Conservation (phyloP, 2,113 vertebrate species). For the Hippocampus zosterae region DNA sequence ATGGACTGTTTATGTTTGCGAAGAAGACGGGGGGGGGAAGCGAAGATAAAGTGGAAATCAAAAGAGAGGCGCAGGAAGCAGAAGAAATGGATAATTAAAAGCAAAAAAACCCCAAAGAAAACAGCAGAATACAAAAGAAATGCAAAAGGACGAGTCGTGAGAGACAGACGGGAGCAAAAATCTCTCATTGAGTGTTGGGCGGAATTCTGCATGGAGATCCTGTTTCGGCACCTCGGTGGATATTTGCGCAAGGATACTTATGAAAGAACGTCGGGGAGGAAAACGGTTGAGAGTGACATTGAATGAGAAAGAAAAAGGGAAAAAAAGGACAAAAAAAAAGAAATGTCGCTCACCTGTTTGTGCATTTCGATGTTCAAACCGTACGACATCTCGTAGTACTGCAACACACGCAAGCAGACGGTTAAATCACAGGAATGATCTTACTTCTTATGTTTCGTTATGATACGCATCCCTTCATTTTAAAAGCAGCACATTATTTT, state of each 20-base stretch:
- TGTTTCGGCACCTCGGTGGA: not conserved
- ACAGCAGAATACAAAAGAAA: not conserved
- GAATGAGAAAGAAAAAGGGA: not conserved
- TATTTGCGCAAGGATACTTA: not conserved
- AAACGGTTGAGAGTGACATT: not conserved
- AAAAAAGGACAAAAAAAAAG: not conserved
- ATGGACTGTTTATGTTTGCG: conserved; percentile 68
- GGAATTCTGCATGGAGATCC: not conserved
- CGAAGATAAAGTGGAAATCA: conserved; percentile 2
- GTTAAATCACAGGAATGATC: no score
- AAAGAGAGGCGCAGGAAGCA: conserved; percentile 17
- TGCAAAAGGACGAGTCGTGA: not conserved
- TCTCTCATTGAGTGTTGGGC: not conserved
- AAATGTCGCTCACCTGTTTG: conserved; percentile 84
- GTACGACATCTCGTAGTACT: conserved; percentile 99
- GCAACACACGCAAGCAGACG: conserved; percentile 49
- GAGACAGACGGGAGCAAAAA: not conserved
- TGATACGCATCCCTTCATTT: no score
- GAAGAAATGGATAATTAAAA: conserved; percentile 25
- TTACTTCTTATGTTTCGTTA: no score
- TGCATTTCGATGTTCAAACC: conserved; percentile 80
- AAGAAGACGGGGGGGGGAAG: not conserved
- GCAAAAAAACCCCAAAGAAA: not conserved
- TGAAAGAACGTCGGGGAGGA: not conserved
- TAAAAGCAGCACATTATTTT: no score